Evolutionary conservation across 2,888 invertebrate species (phyloP), one percentile per base, ranked within the genome.

Genomic region (Hirtodrosophila trivittata): DNA sequence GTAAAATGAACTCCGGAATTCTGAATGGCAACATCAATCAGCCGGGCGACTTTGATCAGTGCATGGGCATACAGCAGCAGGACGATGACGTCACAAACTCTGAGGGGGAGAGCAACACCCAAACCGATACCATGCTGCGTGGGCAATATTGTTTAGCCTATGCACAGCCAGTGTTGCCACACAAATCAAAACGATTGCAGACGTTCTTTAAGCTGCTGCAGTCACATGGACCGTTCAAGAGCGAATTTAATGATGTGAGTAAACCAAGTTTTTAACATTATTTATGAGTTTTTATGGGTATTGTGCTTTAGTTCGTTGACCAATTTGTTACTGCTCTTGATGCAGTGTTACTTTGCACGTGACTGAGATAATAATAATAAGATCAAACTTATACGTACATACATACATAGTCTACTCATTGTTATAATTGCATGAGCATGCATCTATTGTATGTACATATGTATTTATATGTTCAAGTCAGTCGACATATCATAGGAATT

Each of bases 121-220:
- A 21, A 21, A 38, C 37, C 39, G 80, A 21, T 0, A 30, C 32
- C 8, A 47, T 59, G 13, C 49, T 85, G 12, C 83, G 85, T 35
- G 94, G 94, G 2, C 92, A 94, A 88, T 95, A 95, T 78, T 95
- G 95, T 74, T 89, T 94, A 68, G 92, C 93, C 7, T 93, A 93
- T 66, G 89, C 94, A 30, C 93, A 94, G 85, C 89, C 94, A 6
- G 91, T 92, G 70, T 87, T 92, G 72, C 87, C 93, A 85, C 80
- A 91, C 68, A 90, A 92, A 82, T 90, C 91, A 49, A 74, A 90
- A 38, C 91, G 91, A 39, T 87, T 92, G 45, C 89, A 88, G 37
- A 91, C 92, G 47, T 90, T 94, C 66, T 89, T 91, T 25, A 90
- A 90, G 30, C 75, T 93, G 8, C 92, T 94, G 75, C 92, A 94